phyloP scores from a whole-genome alignment of 2,888 invertebrate genomes.

The Noctuana brunneofusca region DNA sequence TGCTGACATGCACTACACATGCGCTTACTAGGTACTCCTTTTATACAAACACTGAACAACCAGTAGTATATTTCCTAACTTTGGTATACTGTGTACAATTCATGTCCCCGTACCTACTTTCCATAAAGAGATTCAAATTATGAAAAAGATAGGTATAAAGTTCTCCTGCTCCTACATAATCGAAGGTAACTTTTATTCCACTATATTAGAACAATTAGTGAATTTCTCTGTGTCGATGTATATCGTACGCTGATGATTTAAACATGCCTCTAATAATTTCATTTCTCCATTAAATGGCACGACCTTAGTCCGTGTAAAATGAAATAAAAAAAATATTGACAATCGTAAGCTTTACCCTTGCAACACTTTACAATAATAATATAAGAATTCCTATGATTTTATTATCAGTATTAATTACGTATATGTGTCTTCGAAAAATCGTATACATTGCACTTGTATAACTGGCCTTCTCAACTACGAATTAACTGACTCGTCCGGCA shows the following conservation, averaged over 20 bases:
- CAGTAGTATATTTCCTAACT: slow-evolving; percentile 78
- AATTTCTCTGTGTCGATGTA: slow-evolving; percentile 54
- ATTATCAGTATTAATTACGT: slow-evolving; percentile 80
- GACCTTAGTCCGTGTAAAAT: slow-evolving; percentile 58
- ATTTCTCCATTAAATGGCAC: slow-evolving; percentile 60
- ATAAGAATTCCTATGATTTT: slow-evolving; percentile 73
- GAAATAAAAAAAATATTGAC: slow-evolving; percentile 69
- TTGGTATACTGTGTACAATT: slow-evolving; percentile 82
- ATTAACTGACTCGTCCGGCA: slow-evolving; percentile 38
- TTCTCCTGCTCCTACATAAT: slow-evolving; percentile 62
- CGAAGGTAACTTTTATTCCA: slow-evolving; percentile 78
- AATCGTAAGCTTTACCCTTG: slow-evolving; percentile 71
- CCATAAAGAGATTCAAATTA: slow-evolving; percentile 62
- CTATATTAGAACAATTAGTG: slow-evolving; percentile 61
- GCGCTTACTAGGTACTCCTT: slow-evolving; percentile 35
- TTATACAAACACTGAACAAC: slow-evolving; percentile 53
- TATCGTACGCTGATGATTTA: slow-evolving; percentile 48
- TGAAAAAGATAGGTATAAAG: slow-evolving; percentile 53
- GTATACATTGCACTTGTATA: slow-evolving; percentile 83
- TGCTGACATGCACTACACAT: slow-evolving; percentile 38
- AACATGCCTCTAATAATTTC: slow-evolving; percentile 42
- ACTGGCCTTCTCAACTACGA: slow-evolving; percentile 78
- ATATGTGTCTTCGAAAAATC: slow-evolving; percentile 82
- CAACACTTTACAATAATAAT: slow-evolving; percentile 76
- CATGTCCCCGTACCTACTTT: slow-evolving; percentile 62